Evolutionary conservation across 2,888 invertebrate genomes (phyloP), one percentile per base, ranked within the genome.

Genomic region (Arenicola marina): DNA sequence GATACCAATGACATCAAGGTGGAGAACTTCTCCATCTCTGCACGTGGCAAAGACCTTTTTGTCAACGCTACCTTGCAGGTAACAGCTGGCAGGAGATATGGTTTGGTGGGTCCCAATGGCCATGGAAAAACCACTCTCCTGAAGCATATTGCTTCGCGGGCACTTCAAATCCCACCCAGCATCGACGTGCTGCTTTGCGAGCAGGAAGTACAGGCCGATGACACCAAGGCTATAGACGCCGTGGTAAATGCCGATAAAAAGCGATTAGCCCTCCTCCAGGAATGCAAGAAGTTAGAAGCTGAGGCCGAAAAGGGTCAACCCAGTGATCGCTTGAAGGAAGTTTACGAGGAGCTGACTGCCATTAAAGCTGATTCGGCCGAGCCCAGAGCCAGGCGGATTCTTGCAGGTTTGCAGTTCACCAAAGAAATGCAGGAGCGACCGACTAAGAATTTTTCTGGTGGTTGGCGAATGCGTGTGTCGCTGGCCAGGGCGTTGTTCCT

Each of bases 401-500:
- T 99, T 51, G 95, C 98, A 66, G 99, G 99, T 91, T 86, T 99
- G 59, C 98, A 98, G 48, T 99, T 99, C 84, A 83, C 83, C 0
- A 81, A 83, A 51, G 84, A 85, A 63, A 89, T 89, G 89, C 97
- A 97, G 85, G 87, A 95, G 83, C 87, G 97, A 65, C 89, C 95
- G 0, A 88, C 88, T 1, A 87, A 88, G 72, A 85, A 87, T 75
- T 87, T 89, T 75, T 88, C 88, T 61, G 89, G 89, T 75, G 99
- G 99, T 53, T 99, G 99, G 99, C 88, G 99, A 71, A 99, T 99
- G 99, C 90, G 99, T 79, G 97, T 99, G 2, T 98, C 97, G 0
- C 85, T 99, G 46, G 98, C 97, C 61, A 79, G 86, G 81, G 98
- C 99, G 2, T 86, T 99, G 26, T 99, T 96, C 82, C 87, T 99